Percentiles rank a stretch among this genome's conserved stretches.
phyloP scores from a whole-genome alignment of 2,113 vertebrate species.

The Nesogale talazaci region DNA sequence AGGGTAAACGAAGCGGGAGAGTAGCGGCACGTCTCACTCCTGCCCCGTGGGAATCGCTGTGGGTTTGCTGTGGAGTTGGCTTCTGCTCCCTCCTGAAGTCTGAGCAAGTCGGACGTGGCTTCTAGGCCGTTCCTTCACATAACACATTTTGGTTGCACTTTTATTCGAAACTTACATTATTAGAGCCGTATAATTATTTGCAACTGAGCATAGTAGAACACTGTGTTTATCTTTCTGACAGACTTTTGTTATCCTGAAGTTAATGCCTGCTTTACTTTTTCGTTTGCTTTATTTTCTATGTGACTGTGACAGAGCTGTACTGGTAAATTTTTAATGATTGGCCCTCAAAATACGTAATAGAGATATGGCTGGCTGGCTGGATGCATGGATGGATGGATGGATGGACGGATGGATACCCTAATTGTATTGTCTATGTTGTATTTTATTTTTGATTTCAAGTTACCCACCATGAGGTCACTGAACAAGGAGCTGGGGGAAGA shows the following conservation, averaged over 20 bases:
- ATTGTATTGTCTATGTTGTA: neutral
- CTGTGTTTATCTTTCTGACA: neutral
- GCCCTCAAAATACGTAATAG: neutral
- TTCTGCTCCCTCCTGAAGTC: too few relatives aligned
- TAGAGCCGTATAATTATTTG: neutral
- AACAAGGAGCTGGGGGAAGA: neutral
- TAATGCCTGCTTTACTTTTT: conserved; percentile 29
- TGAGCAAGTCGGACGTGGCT: too few relatives aligned
- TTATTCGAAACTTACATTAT: neutral
- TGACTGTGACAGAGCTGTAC: neutral
- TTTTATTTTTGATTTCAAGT: conserved; percentile 5
- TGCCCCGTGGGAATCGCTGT: too few relatives aligned
- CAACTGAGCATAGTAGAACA: neutral
- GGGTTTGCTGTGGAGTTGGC: too few relatives aligned
- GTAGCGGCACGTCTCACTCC: too few relatives aligned
- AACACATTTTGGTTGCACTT: neutral
- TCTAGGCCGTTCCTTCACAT: too few relatives aligned
- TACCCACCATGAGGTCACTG: neutral
- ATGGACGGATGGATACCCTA: neutral
- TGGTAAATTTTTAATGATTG: neutral
- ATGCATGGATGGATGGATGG: neutral
- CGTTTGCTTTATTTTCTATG: conserved; percentile 21
- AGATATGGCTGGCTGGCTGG: neutral
- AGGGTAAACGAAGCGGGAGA: too few relatives aligned
- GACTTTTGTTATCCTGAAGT: conserved; percentile 15